Conservation (phyloP, 2,113 vertebrate genomes). For the Micronisus gabar region DNA sequence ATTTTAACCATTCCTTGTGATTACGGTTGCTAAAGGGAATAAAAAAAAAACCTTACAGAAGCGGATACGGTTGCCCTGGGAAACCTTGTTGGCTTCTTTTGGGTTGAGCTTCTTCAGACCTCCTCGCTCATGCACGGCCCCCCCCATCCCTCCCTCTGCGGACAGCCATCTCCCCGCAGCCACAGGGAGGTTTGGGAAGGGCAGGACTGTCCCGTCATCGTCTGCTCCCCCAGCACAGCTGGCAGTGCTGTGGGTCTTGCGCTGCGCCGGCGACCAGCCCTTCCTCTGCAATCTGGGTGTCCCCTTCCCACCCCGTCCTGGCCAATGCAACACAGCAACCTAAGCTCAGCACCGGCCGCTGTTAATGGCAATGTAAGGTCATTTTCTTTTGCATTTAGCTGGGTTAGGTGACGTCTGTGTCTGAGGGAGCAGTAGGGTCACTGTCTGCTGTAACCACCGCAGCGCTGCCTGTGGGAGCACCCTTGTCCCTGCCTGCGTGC, state of each 20-base stretch:
- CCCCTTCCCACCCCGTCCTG: rapidly evolving
- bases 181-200: neutral
- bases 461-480: neutral
- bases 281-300: neutral
- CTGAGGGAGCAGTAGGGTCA: neutral
- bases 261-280: rapidly evolving
- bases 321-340: rapidly evolving
- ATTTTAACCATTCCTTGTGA: neutral
- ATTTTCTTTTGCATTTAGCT: neutral
- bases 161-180: neutral
- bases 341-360: neutral
- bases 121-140: rapidly evolving
- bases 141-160: neutral
- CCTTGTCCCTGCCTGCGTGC: neutral
- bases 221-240: neutral
- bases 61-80: neutral
- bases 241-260: neutral
- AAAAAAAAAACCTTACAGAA: neutral
- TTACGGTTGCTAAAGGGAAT: neutral
- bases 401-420: neutral
- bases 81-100: neutral
- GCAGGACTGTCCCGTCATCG: neutral
- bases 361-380: rapidly evolving
- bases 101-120: neutral
- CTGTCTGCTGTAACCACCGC: neutral